Percentiles rank a stretch among this genome's conserved stretches.
phyloP scores from a whole-genome alignment of 2,113 vertebrate species.

The Gymnocephalus cernua region DNA sequence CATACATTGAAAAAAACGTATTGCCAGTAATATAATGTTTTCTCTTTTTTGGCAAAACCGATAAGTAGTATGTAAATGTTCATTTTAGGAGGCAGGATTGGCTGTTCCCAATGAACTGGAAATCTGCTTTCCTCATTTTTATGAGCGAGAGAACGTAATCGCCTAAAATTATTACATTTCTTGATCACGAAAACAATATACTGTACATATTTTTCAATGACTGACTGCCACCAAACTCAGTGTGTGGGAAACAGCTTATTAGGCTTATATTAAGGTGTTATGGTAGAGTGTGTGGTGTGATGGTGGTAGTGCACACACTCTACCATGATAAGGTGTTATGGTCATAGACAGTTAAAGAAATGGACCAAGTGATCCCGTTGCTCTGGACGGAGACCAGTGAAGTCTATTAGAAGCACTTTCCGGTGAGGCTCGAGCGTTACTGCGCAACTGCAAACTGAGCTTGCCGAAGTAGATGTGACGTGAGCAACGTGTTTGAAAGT shows the following conservation, averaged over 20 bases:
- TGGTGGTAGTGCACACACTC: too few species aligned
- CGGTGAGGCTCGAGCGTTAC: too few species aligned
- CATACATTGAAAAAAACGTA: not conserved
- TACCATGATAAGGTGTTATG: too few species aligned
- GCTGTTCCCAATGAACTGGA: not conserved
- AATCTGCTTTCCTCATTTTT: not conserved
- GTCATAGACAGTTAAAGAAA: too few species aligned
- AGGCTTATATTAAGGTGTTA: not conserved
- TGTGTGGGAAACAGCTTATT: slow-evolving; percentile 1
- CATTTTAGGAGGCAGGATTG: not conserved
- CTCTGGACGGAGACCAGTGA: too few species aligned
- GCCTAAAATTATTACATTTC: not conserved
- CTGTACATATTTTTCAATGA: not conserved
- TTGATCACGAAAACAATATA: not conserved
- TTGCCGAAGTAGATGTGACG: too few species aligned
- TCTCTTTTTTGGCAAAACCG: not conserved
- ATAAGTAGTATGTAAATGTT: not conserved
- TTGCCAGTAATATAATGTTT: not conserved
- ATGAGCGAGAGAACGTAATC: not conserved
- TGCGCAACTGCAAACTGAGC: too few species aligned
- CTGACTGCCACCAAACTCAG: not conserved
- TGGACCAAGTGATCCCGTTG: too few species aligned
- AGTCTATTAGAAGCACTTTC: too few species aligned
- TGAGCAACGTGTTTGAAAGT: too few species aligned
- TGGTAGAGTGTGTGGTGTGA: too few species aligned